Percentiles rank a stretch among this genome's conserved stretches.
phyloP scores from a whole-genome alignment of 2,113 vertebrate genomes.

The Mandrillus leucophaeus region DNA sequence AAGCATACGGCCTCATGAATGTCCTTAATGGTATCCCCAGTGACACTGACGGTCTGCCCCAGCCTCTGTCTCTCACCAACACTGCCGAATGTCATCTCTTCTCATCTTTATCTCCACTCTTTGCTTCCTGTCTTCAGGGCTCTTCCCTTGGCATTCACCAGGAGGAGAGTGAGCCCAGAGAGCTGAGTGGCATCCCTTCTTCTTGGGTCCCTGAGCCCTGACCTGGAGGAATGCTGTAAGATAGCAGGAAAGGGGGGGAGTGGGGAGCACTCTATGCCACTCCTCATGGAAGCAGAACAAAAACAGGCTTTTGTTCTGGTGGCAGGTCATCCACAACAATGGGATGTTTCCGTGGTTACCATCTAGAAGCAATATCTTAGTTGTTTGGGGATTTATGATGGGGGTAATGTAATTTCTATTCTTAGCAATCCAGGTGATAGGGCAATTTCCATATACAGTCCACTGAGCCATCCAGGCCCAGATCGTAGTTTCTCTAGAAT shows the following conservation, averaged over 20 bases:
- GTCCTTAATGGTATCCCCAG: background rate
- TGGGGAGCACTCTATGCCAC: background rate
- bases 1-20: fast-evolving
- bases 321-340: background rate
- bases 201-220: background rate
- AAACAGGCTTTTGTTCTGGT: background rate
- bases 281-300: background rate
- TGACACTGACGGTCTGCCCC: background rate
- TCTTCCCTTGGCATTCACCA: background rate
- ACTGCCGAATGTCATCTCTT: background rate
- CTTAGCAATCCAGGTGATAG: background rate
- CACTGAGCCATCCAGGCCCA: background rate
- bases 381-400: background rate
- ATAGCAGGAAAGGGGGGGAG: too few species aligned
- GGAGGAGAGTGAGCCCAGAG: background rate
- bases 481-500: background rate
- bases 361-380: background rate
- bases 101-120: background rate
- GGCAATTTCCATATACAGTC: background rate
- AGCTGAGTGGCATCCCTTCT: background rate
- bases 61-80: background rate
- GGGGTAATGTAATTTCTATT: background rate
- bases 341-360: slow-evolving; percentile 25
- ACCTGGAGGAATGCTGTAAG: background rate
- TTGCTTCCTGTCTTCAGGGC: background rate